These are phyloP conservation scores for Temnopleurus reevesii DNA, from an alignment of 53 echinoderm and acorn worm species.

Conservation along the genomic window DNA sequence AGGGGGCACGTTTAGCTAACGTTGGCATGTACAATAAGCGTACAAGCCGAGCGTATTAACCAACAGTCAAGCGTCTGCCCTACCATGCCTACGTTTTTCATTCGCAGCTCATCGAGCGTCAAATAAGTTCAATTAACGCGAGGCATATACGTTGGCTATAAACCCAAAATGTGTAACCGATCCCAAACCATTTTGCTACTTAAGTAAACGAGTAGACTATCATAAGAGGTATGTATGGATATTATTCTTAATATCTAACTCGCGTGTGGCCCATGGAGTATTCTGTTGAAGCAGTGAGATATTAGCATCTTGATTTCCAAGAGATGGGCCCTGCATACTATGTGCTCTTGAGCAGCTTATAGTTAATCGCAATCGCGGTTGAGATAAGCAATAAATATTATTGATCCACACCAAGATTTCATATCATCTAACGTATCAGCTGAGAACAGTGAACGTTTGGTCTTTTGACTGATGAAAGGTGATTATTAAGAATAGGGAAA, in stretches of 20 bases:
- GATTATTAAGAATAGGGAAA: background rate
- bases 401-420: background rate
- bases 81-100: too few relatives aligned
- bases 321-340: background rate
- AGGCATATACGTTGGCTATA: too few relatives aligned
- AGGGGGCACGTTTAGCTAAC: too few relatives aligned
- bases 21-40: too few relatives aligned
- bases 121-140: too few relatives aligned
- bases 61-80: too few relatives aligned
- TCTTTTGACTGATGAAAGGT: background rate
- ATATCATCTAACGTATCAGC: too few relatives aligned
- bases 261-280: background rate
- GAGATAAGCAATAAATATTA: background rate
- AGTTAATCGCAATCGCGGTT: background rate
- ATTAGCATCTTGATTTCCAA: background rate
- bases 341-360: background rate
- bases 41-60: too few relatives aligned
- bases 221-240: background rate
- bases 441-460: background rate
- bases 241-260: slow-evolving; percentile 10
- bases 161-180: too few relatives aligned
- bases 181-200: background rate
- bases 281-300: background rate
- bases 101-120: too few relatives aligned
- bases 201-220: background rate